phyloP scores from a whole-genome alignment of 2,113 vertebrate genomes.

The Meriones unguiculatus region DNA sequence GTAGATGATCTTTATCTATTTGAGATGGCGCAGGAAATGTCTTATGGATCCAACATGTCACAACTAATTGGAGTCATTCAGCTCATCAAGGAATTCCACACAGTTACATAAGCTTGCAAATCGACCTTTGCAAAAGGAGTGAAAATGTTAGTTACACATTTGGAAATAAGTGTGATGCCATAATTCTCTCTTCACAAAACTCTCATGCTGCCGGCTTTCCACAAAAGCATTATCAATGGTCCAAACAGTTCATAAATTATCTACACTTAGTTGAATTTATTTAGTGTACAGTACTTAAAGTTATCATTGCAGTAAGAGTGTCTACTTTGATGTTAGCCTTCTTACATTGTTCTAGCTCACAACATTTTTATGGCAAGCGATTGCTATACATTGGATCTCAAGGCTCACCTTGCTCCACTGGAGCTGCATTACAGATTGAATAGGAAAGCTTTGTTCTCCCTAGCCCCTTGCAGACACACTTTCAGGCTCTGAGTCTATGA shows the following conservation, averaged over 20 bases:
- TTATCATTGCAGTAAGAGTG: neutral
- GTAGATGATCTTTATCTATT: slow-evolving; percentile 77
- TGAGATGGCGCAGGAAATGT: slow-evolving; percentile 55
- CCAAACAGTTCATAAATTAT: neutral
- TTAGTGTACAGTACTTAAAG: neutral
- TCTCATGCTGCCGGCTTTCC: neutral
- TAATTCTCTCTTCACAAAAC: slow-evolving; percentile 51
- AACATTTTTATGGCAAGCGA: neutral
- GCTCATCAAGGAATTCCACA: slow-evolving; percentile 52
- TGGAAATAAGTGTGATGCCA: slow-evolving; percentile 63
- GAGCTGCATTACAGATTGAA: neutral
- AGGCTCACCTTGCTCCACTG: neutral
- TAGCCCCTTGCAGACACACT: neutral
- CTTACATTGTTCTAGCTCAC: neutral
- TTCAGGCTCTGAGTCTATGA: neutral
- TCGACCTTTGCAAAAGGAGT: slow-evolving; percentile 56
- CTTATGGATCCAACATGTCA: slow-evolving; percentile 72
- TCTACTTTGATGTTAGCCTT: neutral
- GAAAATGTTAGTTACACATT: slow-evolving; percentile 52
- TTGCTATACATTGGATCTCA: neutral
- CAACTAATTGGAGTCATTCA: slow-evolving; percentile 61
- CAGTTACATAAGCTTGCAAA: slow-evolving; percentile 71
- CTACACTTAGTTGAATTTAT: neutral
- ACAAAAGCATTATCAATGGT: slow-evolving; percentile 1
- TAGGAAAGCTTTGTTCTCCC: neutral